Evolutionary conservation across 2,113 vertebrate genomes (phyloP), one percentile per base, ranked within the genome.

Genomic region (Myiagra hebetior): DNA sequence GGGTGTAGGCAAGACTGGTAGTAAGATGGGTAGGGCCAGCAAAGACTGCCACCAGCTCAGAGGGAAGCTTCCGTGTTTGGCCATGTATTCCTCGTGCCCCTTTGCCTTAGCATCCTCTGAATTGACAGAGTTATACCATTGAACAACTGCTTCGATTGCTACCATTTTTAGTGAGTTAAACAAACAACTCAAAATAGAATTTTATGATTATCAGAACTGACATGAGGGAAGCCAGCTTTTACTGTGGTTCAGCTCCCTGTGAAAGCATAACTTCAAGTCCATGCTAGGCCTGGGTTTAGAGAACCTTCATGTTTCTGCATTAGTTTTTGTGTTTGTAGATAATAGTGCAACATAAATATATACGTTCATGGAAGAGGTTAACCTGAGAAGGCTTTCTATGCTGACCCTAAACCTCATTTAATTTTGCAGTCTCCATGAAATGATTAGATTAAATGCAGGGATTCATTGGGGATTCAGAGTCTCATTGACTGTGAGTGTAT

Each of bases 371-470:
- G 78, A 83, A 74, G n/a, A 70, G 15, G 59, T 89, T 92, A 47
- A 47, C 46, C 24, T 65, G n/a, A 44, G n/a, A 65, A 53, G n/a
- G 18, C 27, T 88, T 92, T 52, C 26, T 80, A 0, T 94, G 83
- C 50, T 86, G 91, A 84, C 68, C 59, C 35, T 84, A 70, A 93
- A 60, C 50, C 46, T 92, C 83, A 63, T 95, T 93, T 93, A 93
- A 91, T 88, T 93, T 92, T 42, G 12, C n/a, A 47, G 16, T 80
- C 46, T 86, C 8, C 24, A 4, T 80, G 41, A 80, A 83, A 69
- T 56, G 5, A 80, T 85, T 62, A 76, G 83, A 70, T 94, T 92
- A 93, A 94, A 84, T 69, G n/a, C 50, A 80, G 49, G 49, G n/a
- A 65, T 76, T 94, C 75, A 20, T 1, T 87, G 19, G 81, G 87